A percentile compares a stretch with the other conserved stretches of the same genome.
Conservation (phyloP, 2,113 vertebrate species). For the Irena cyanogastra region DNA sequence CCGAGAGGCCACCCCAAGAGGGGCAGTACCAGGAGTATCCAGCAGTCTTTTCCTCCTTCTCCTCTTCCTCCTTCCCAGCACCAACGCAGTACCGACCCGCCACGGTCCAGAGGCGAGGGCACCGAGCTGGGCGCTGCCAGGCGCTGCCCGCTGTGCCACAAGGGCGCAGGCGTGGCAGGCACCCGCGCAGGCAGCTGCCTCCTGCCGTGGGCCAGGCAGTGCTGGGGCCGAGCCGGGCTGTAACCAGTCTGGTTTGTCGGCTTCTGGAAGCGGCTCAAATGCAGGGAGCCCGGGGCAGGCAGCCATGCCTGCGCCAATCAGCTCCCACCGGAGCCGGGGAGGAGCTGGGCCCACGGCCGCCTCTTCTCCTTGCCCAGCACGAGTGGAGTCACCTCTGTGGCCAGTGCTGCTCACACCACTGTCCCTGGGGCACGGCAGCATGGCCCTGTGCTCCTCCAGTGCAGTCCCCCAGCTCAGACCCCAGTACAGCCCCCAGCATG, state of each 20-base stretch:
- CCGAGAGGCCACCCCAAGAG: not conserved
- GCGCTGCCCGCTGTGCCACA: not conserved
- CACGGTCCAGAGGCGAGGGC: not conserved
- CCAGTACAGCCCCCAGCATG: accelerated
- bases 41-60: not conserved
- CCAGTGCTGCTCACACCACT: not conserved
- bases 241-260: slow-evolving; percentile 25
- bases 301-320: slow-evolving; percentile 6
- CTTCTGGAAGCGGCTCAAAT: not conserved
- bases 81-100: not conserved
- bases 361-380: not conserved
- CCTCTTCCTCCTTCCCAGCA: not conserved
- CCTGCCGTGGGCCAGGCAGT: not conserved
- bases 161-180: not conserved
- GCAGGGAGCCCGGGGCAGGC: not conserved
- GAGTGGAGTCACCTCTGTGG: not conserved
- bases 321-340: not conserved
- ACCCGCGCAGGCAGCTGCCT: not conserved
- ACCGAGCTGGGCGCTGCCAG: not conserved
- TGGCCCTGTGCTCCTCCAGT: too few relatives aligned
- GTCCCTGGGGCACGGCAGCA: not conserved
- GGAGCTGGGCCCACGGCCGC: slow-evolving; percentile 6
- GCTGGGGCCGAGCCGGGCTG: not conserved
- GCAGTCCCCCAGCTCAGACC: not conserved
- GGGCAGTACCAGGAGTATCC: not conserved